A percentile compares a stretch with the other conserved stretches of the same genome.
These are phyloP conservation scores for Flexamia atlantica DNA, from an alignment of 2,888 invertebrate species.

Conservation along the genomic window DNA sequence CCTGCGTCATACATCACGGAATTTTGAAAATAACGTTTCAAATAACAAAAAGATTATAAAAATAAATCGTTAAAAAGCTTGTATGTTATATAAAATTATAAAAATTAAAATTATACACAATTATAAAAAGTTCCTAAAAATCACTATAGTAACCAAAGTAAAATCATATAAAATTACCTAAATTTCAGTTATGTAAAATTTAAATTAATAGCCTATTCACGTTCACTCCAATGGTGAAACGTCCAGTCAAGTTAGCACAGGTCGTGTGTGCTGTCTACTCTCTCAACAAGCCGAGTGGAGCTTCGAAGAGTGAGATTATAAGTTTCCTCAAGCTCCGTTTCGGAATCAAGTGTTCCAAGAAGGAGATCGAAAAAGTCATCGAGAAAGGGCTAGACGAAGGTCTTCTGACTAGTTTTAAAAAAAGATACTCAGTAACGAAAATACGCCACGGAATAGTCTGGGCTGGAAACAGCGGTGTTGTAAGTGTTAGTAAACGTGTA, in stretches of 20 bases:
- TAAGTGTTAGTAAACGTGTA: background rate
- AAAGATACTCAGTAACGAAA: background rate
- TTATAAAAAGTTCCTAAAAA: too few relatives aligned
- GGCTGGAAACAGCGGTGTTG: background rate
- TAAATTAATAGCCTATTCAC: background rate
- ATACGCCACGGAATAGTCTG: background rate
- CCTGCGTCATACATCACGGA: too few relatives aligned
- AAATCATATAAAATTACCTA: background rate
- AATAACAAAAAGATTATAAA: too few relatives aligned
- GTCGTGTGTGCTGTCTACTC: slow-evolving; percentile 44
- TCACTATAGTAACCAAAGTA: slow-evolving; percentile 6
- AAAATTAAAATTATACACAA: too few relatives aligned
- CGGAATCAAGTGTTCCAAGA: background rate
- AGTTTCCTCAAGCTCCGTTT: background rate
- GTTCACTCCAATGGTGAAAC: slow-evolving; percentile 41
- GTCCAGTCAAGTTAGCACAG: slow-evolving; percentile 16
- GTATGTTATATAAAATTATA: too few relatives aligned
- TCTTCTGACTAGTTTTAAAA: background rate
- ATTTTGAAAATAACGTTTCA: too few relatives aligned
- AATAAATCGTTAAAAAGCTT: too few relatives aligned
- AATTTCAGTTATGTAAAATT: slow-evolving; percentile 12
- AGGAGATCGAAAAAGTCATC: background rate
- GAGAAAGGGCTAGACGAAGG: slow-evolving; percentile 12
- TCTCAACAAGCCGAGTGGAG: slow-evolving; percentile 2
- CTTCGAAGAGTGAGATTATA: background rate